Evolutionary conservation across 2,797 vertebrate genomes (phyloP).

Genomic region (Phalanger gymnotis): DNA sequence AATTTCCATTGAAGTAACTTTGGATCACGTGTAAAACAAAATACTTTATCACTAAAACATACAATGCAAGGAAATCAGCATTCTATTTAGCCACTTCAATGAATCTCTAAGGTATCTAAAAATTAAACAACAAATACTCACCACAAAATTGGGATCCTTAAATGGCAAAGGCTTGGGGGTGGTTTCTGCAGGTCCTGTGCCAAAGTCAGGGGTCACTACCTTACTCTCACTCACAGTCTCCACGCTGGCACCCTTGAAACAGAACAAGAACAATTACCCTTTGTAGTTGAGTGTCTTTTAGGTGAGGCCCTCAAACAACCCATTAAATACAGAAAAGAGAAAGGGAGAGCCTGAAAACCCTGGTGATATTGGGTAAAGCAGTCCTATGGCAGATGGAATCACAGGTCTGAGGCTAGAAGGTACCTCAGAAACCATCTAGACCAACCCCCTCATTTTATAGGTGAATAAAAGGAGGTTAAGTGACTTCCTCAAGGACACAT

Average conservation of each 20-base stretch:
- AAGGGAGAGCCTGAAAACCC: not conserved
- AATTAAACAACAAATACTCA: slow-evolving; percentile 81
- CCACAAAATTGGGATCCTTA: slow-evolving; percentile 94
- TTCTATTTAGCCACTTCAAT: not conserved
- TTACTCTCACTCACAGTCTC: slow-evolving; percentile 89
- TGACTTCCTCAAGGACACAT: not conserved
- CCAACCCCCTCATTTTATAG: not conserved
- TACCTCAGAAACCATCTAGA: not conserved
- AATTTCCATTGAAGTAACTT: not conserved
- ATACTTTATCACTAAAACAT: not conserved
- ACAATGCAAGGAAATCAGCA: not conserved
- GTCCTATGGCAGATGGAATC: not conserved
- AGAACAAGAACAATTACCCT: slow-evolving; percentile 19
- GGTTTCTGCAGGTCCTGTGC: slow-evolving; percentile 84
- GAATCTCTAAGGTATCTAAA: slow-evolving; percentile 32
- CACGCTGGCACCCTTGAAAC: slow-evolving; percentile 82
- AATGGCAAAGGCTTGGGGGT: slow-evolving; percentile 90
- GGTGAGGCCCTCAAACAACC: not conserved
- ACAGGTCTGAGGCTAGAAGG: not conserved
- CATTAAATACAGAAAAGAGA: not conserved
- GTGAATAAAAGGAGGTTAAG: not conserved
- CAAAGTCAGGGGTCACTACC: slow-evolving; percentile 83
- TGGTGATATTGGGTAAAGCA: not conserved
- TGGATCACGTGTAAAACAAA: not conserved
- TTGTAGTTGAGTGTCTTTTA: not conserved